Evolutionary conservation across 2,888 invertebrate species (phyloP), one percentile per base, ranked within the genome.

Genomic region (Perithous albicinctus): DNA sequence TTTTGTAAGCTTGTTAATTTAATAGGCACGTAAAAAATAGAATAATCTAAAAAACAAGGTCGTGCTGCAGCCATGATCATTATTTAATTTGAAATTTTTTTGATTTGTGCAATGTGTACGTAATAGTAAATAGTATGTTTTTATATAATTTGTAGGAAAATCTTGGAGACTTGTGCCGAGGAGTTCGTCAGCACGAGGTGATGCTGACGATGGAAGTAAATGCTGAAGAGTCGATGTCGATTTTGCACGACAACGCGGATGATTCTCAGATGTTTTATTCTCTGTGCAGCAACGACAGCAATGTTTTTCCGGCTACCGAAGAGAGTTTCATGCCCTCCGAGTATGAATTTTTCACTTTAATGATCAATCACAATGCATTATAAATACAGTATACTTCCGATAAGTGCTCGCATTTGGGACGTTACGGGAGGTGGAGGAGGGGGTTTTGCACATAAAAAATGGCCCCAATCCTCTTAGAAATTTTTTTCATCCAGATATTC

Each of bases 251-350:
- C 41, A 89, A 89, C 72, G 89, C 89, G 15, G 90, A 91, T 67
- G 92, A 92, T 46, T 89, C 92, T 1, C 90, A 91, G 51, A 88
- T 89, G 81, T 93, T 89, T 83, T 90, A 92, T 82, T 92, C 92
- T 2, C 86, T 92, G 0, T 89, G 89, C 74, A 91, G 90, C 66
- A 91, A 91, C 7, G 87, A 84, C 48, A 90, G 89, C 77, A 88
- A 88, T 61, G 78, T 89, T 18, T 88, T 89, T 18, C 89, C 89
- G 61, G 86, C 86, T 12, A 87, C 83, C 73, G 89, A 88, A 35
- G 89, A 91, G 74, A 92, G 91, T 80, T 91, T 88, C 76, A 85
- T 91, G 78, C 89, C 89, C 6, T 86, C 85, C 5, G 87, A 88
- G 90, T 90, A 78, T 77, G 87, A 78, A 64, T 63, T 59, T 35